phyloP scores from a whole-genome alignment of 2,888 invertebrate genomes.

The Lottia scabra region DNA sequence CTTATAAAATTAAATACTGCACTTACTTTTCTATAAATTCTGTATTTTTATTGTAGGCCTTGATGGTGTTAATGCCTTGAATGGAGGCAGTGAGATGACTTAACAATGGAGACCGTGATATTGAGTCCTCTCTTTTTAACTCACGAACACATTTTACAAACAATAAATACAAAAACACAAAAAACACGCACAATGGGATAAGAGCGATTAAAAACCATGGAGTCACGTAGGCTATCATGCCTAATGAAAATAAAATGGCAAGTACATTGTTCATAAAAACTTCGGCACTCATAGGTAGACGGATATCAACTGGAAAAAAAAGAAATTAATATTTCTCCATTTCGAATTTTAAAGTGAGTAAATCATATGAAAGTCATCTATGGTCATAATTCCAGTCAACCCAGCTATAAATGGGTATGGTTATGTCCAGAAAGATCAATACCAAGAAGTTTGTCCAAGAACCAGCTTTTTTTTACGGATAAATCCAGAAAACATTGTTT shows the following conservation, averaged over 20 bases:
- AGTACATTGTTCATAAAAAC: constrained; percentile 74
- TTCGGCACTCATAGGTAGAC: constrained; percentile 74
- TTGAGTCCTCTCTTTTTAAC: constrained; percentile 71
- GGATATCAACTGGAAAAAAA: constrained; percentile 52
- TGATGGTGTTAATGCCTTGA: constrained; percentile 75
- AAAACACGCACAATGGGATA: constrained; percentile 65
- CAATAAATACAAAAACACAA: constrained; percentile 64
- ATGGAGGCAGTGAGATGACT: constrained; percentile 74
- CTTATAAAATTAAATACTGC: too few species aligned
- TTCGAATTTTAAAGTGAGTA: too few species aligned
- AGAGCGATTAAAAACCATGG: constrained; percentile 73
- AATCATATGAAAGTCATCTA: too few species aligned
- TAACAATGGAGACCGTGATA: constrained; percentile 73
- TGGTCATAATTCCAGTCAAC: too few species aligned
- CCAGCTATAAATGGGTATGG: too few species aligned
- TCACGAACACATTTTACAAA: constrained; percentile 68
- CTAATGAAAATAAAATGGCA: constrained; percentile 81
- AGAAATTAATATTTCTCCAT: too few species aligned
- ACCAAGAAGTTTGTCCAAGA: too few species aligned
- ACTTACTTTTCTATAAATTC: constrained; percentile 64
- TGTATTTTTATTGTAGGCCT: constrained; percentile 74
- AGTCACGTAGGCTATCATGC: constrained; percentile 87
- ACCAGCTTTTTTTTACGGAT: too few species aligned
- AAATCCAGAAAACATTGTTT: too few species aligned
- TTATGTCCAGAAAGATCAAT: too few species aligned